Percentiles rank a stretch among this genome's conserved stretches.
These are phyloP conservation scores for Orchestia grillus DNA, from an alignment of 1,140 invertebrate species.

Conservation along the genomic window DNA sequence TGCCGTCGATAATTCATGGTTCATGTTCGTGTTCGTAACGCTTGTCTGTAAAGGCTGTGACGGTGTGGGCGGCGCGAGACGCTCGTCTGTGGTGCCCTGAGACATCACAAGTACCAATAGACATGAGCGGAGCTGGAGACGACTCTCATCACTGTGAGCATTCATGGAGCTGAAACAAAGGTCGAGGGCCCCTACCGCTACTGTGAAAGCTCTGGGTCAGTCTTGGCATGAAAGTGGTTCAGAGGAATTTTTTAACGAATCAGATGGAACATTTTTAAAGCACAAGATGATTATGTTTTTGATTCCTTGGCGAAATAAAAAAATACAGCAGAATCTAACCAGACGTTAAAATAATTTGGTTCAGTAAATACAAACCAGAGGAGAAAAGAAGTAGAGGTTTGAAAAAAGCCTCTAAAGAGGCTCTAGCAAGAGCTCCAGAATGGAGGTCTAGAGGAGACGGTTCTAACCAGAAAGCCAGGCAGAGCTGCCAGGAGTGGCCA, in stretches of 20 bases:
- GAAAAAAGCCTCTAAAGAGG: not conserved
- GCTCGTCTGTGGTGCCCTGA: too few species aligned
- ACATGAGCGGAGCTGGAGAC: not conserved
- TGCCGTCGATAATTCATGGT: not conserved
- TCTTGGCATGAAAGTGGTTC: too few species aligned
- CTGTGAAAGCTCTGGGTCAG: too few species aligned
- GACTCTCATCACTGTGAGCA: not conserved
- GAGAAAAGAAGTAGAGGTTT: not conserved
- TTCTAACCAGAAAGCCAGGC: too few species aligned
- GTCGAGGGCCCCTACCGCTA: too few species aligned
- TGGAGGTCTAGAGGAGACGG: too few species aligned
- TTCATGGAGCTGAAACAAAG: not conserved
- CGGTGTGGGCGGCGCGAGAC: not conserved
- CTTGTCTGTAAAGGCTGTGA: not conserved
- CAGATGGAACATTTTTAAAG: too few species aligned
- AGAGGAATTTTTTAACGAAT: too few species aligned
- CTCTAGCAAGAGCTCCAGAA: not conserved
- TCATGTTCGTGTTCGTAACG: not conserved
- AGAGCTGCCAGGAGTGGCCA: too few species aligned
- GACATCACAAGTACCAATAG: not conserved
- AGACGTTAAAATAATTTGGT: not conserved
- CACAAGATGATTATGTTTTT: too few species aligned
- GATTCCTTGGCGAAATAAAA: too few species aligned
- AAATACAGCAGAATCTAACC: not conserved
- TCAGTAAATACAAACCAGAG: not conserved